Base-by-base conservation (phyloP, 1,140 invertebrate genomes). In the Mactra quadrangularis region DNA sequence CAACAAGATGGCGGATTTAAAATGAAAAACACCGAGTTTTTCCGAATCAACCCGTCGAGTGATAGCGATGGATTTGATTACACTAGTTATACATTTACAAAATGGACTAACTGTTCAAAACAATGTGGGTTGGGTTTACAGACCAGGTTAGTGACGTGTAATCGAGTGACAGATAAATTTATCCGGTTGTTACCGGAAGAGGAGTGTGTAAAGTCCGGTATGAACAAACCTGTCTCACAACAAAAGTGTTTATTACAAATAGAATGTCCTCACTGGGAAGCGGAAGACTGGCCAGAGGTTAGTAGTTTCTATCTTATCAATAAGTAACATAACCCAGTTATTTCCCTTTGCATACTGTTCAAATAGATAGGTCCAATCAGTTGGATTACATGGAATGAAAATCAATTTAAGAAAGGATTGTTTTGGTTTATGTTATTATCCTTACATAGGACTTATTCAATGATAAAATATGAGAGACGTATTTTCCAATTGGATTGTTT, bases 61-160 rank as follows among this genome's bases (percentile, higher is more conserved):
- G 35, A 57, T 41, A 41, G 33, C 22, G 62, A 55, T 76, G 74
- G 22, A 0, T 76, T 45, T 60, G 70, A 84, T 38, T 82, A 71
- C 72, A 57, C 68, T 15, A 72, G 68, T 52, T 86, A 83, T 79
- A 82, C 83, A 17, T 66, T 72, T 3, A 55, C 74, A 3, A 66
- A 83, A 25, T 88, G 87, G 87, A 84, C 86, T 4, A 38, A 64
- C 0, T 88, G 87, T 62, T 87, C 87, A 0, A 62, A 70, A 27
- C 83, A 85, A 33, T 88, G 87, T 55, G 87, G 87, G 52, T 85
- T 66, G 57, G 87, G 87, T 31, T 74, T 78, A 25, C 84, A 86
- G 68, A 83, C 59, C 11, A 62, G 87, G n/a, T 47, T 77, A 3
- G 84, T 87, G 0, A 86, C 78, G 25, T 88, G 87, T 77, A 82